Conservation (phyloP, 2,113 vertebrate genomes). For the Chamaetylas fuelleborni region DNA sequence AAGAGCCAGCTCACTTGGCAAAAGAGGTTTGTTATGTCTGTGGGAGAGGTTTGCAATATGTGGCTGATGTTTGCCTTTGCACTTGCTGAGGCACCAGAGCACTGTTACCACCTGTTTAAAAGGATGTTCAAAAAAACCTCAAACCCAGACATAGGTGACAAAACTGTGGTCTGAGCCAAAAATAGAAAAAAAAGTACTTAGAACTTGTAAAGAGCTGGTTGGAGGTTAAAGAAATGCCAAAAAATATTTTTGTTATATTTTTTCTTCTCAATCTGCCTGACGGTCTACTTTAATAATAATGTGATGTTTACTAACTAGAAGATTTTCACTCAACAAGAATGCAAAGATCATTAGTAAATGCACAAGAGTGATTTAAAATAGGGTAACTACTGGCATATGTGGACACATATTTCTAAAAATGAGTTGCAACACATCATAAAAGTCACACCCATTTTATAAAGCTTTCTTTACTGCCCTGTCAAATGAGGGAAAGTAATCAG, state of each 20-base stretch:
- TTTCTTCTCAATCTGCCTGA: not conserved
- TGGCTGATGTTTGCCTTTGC: not conserved
- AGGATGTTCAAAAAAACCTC: not conserved
- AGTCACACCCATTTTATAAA: not conserved
- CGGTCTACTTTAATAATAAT: not conserved
- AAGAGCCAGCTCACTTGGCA: not conserved
- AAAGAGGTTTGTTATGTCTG: not conserved
- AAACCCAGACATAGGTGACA: not conserved
- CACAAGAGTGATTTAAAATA: not conserved
- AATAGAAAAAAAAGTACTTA: not conserved
- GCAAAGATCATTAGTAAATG: not conserved
- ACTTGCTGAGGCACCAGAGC: not conserved
- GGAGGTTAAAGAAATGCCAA: not conserved
- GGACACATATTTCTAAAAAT: not conserved
- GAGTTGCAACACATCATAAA: not conserved
- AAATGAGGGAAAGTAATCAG: not conserved
- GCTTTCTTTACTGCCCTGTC: not conserved
- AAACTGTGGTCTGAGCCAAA: not conserved
- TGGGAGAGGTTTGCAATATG: not conserved
- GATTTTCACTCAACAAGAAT: not conserved
- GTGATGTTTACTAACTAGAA: not conserved
- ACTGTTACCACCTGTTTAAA: not conserved
- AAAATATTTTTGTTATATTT: not conserved
- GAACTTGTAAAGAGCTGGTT: not conserved
- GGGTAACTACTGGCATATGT: not conserved